Evolutionary conservation across 1,140 invertebrate species (phyloP), one percentile per base, ranked within the genome.

Genomic region (Drosophila trapezifrons): DNA sequence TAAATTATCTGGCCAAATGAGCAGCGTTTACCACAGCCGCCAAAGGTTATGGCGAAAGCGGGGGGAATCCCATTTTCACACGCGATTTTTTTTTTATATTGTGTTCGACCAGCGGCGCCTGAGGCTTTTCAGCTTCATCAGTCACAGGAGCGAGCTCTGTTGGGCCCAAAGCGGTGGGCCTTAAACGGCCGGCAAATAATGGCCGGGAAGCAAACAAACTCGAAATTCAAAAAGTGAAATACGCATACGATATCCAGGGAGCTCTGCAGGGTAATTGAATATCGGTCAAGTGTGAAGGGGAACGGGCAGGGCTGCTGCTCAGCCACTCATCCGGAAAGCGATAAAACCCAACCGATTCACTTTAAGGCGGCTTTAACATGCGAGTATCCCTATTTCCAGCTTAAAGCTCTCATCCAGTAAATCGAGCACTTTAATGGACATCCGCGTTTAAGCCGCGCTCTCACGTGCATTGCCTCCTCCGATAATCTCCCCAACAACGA

Each of bases 1-100:
- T 89, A 89, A 89, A 89, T 89, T 89, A 89, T 89, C 85, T 80
- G 87, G 65, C 85, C 85, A 89, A 87, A 87, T 84, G 84, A 89
- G 84, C 76, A 80, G 74, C 73, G 70, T 69, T 65, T 83, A 79
- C 76, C 57, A 38, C 65, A 78, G 57, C 52, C 43, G 67, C 59
- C 59, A 55, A 65, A 59, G 47, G 64, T 45, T 52, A 62, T 47
- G 37, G 20, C 6, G 20, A n/a, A n/a, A 38, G 49, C 8, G 64
- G 56, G 43, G 52, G 37, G 58, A 60, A 71, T 78, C 64, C 73
- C 69, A 77, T 73, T 83, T 84, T 69, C 72, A 76, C 78, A 89
- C 80, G 80, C 84, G 72, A 73, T 85, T 73, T 52, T 87, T 89
- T 71, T n/a, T n/a, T n/a, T n/a, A n/a, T n/a, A n/a, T n/a, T 80